A percentile compares a stretch with the other conserved stretches of the same genome.
Conservation (phyloP, 2,888 invertebrate genomes). For the Norana najaformis region DNA sequence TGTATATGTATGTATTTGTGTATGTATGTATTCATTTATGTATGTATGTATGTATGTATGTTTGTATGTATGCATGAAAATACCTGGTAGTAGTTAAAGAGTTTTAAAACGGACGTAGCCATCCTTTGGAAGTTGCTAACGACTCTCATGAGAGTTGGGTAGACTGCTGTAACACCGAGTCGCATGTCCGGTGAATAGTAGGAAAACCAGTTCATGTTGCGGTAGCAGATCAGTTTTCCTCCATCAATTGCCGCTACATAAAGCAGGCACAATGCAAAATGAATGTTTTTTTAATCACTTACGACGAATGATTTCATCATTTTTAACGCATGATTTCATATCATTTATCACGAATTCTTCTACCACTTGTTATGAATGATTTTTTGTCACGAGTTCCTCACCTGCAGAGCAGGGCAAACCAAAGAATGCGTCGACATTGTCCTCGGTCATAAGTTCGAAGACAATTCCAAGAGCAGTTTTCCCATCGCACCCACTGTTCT, state of each 20-base stretch:
- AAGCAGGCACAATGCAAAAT: not conserved
- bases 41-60: too few relatives aligned
- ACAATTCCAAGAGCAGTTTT: constrained; percentile 36
- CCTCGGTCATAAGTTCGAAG: constrained; percentile 29
- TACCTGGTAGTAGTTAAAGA: constrained; percentile 34
- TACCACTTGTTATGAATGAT: too few relatives aligned
- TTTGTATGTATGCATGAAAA: too few relatives aligned
- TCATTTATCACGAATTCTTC: too few relatives aligned
- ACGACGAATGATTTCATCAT: too few relatives aligned
- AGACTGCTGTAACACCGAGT: constrained; percentile 26
- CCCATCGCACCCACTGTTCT: constrained; percentile 34
- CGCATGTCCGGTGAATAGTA: constrained; percentile 31
- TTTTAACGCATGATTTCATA: too few relatives aligned
- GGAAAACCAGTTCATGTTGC: constrained; percentile 38
- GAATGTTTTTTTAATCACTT: too few relatives aligned
- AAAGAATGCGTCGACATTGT: constrained; percentile 32
- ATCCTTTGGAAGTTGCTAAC: constrained; percentile 36
- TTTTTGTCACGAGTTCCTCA: not conserved
- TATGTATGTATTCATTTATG: too few relatives aligned
- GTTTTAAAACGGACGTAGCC: constrained; percentile 32
- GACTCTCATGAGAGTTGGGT: constrained; percentile 39
- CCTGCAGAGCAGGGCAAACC: constrained; percentile 40
- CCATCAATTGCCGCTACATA: constrained; percentile 36
- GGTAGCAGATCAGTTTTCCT: constrained; percentile 35
- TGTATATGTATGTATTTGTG: too few relatives aligned